A percentile compares a stretch with the other conserved stretches of the same genome.
Evolutionary conservation across 2,888 invertebrate genomes (phyloP).

Genomic region (Drosophila antonietae): DNA sequence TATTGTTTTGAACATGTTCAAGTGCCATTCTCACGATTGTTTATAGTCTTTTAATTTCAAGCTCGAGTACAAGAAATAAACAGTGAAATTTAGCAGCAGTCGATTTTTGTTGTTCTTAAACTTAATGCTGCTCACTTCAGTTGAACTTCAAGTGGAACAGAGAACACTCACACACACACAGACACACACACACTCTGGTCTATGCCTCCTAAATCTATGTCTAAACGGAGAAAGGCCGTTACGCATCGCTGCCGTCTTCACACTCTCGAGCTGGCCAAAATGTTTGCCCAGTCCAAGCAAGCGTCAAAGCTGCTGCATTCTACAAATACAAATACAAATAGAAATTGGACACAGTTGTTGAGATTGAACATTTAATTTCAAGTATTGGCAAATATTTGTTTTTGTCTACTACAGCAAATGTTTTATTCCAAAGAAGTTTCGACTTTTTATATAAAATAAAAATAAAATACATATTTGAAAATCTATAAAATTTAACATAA

Average conservation of each 20-base stretch:
- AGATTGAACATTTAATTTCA: conserved; percentile 2
- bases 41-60: conserved; percentile 80
- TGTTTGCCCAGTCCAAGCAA: conserved; percentile 60
- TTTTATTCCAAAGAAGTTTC: background rate
- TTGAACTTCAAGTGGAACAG: conserved; percentile 47
- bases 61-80: conserved; percentile 73
- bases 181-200: background rate
- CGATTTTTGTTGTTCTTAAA: conserved; percentile 66
- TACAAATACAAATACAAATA: conserved; percentile 51
- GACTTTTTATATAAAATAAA: background rate
- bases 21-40: conserved; percentile 81
- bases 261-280: conserved; percentile 42
- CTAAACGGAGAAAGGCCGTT: conserved; percentile 62
- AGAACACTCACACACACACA: conserved; percentile 5
- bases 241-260: conserved; percentile 42
- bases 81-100: conserved; percentile 76
- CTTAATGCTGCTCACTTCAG: conserved; percentile 67
- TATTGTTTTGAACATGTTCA: conserved; percentile 76
- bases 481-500: background rate
- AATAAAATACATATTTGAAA: background rate
- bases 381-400: conserved; percentile 17
- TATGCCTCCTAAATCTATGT: conserved; percentile 15
- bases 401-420: background rate
- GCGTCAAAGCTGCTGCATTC: conserved; percentile 64
- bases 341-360: background rate